These are phyloP conservation scores for Cercocebus atys DNA, from an alignment of 2,113 vertebrate genomes.

Conservation along the genomic window DNA sequence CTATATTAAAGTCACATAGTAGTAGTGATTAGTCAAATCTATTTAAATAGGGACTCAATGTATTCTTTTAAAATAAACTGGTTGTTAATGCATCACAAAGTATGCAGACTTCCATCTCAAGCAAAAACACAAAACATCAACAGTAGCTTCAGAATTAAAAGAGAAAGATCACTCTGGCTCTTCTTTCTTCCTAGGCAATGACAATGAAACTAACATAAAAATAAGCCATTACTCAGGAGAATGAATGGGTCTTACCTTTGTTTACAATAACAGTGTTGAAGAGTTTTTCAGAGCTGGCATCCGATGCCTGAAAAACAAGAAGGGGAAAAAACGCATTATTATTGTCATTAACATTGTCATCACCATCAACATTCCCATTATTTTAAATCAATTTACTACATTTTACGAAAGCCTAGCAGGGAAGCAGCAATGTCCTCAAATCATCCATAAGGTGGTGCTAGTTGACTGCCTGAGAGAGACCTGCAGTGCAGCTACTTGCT, in stretches of 20 bases:
- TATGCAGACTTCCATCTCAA: background rate
- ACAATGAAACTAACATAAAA: background rate
- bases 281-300: constrained; percentile 97
- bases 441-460: constrained; percentile 92
- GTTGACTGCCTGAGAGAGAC: constrained; percentile 82
- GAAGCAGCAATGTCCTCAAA: constrained; percentile 47
- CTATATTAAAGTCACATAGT: constrained; percentile 25
- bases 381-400: constrained; percentile 18
- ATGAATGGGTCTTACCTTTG: constrained; percentile 91
- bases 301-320: constrained; percentile 92
- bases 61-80: background rate
- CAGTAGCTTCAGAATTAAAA: background rate
- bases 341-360: background rate
- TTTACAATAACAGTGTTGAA: constrained; percentile 93
- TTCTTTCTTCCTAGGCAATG: background rate
- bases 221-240: background rate
- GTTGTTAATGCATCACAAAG: background rate
- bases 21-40: constrained; percentile 11
- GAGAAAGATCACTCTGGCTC: background rate
- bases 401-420: background rate
- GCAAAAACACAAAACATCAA: background rate
- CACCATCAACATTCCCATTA: background rate
- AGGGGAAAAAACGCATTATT: constrained; percentile 4
- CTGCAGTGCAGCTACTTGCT: constrained; percentile 76
- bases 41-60: background rate